A percentile compares a stretch with the other conserved stretches of the same genome.
These are phyloP conservation scores for Elegia similella DNA, from an alignment of 2,888 invertebrate genomes.

Conservation along the genomic window DNA sequence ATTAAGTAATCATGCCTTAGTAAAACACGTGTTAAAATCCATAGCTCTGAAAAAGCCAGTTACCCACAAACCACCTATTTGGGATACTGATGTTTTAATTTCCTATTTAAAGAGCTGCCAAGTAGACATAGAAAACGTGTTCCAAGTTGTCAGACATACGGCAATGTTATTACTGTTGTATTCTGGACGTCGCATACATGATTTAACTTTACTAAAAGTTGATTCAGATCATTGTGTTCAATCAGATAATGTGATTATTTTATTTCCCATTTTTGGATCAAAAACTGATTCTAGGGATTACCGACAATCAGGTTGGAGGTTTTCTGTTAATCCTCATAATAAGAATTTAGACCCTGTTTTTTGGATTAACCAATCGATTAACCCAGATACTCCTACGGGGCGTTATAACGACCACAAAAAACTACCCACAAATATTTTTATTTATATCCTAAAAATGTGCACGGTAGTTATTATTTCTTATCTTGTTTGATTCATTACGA, in stretches of 20 bases:
- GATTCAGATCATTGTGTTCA: conserved; percentile 18
- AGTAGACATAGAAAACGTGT: conserved; percentile 8
- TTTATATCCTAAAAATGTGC: too few relatives aligned
- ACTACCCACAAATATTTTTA: too few relatives aligned
- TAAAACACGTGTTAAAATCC: conserved; percentile 17
- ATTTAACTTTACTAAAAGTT: conserved; percentile 22
- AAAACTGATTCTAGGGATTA: conserved; percentile 18
- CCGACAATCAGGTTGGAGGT: conserved; percentile 22
- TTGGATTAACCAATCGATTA: conserved; percentile 16
- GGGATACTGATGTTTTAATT: conserved; percentile 17
- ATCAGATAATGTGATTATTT: conserved; percentile 16
- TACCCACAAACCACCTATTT: conserved; percentile 18
- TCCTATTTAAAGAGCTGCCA: conserved; percentile 16
- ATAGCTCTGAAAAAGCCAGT: neutral
- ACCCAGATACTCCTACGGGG: too few relatives aligned
- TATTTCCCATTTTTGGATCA: conserved; percentile 21
- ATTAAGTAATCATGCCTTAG: neutral
- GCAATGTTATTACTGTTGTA: conserved; percentile 22
- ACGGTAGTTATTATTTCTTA: too few relatives aligned
- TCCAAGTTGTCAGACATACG: conserved; percentile 18
- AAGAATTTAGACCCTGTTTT: conserved; percentile 17
- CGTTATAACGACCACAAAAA: too few relatives aligned
- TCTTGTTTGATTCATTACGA: too few relatives aligned
- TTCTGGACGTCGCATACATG: conserved; percentile 26
- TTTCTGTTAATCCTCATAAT: conserved; percentile 3